Evolutionary conservation across 2,113 vertebrate genomes (phyloP).

Genomic region (Pionites leucogaster): DNA sequence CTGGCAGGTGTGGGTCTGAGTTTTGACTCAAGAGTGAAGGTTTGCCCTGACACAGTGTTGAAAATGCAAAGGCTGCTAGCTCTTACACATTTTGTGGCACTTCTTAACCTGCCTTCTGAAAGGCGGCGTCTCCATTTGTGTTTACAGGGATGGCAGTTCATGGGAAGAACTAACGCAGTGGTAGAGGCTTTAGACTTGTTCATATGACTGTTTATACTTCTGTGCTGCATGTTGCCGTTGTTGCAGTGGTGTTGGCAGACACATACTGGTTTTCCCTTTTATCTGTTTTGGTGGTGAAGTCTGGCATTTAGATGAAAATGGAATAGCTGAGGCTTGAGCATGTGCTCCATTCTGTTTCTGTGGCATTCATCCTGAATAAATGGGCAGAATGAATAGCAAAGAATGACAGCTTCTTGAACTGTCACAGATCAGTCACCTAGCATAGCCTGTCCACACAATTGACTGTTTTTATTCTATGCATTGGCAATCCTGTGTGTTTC

Average conservation of each 20-base stretch:
- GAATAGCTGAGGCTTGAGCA: neutral
- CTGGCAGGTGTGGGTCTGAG: neutral
- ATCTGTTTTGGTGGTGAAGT: neutral
- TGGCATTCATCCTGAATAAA: neutral
- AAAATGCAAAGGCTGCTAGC: neutral
- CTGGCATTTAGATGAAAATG: neutral
- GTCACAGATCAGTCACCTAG: neutral
- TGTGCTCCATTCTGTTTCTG: rapidly evolving
- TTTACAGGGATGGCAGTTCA: neutral
- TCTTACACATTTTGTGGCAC: rapidly evolving
- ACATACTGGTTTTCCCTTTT: neutral
- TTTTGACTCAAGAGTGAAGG: neutral
- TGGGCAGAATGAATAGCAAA: neutral
- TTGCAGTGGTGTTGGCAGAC: neutral
- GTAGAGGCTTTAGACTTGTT: neutral
- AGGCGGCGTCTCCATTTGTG: neutral
- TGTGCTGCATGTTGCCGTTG: neutral
- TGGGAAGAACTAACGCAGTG: neutral
- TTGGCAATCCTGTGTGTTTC: neutral
- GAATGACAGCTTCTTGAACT: neutral
- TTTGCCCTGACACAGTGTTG: neutral
- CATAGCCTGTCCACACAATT: neutral
- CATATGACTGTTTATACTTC: neutral
- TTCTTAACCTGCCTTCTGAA: neutral
- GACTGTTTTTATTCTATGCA: neutral